These are phyloP conservation scores for Troglohyphantes excavatus DNA, from an alignment of 2,888 invertebrate genomes.

Conservation along the genomic window DNA sequence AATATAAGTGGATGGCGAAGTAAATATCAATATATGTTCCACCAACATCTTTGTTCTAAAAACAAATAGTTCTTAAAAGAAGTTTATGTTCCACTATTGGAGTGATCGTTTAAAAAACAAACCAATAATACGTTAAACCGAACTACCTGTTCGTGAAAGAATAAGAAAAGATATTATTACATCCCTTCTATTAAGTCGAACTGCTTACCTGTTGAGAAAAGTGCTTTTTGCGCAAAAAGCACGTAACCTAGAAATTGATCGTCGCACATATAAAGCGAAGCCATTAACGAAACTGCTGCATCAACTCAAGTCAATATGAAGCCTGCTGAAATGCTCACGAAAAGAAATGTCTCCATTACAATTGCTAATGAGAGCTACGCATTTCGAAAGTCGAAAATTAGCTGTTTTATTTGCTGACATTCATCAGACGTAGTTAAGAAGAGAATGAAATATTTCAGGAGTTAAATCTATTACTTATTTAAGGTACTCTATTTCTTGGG, in stretches of 20 bases:
- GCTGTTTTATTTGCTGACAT: constrained; percentile 16
- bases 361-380: constrained; percentile 1
- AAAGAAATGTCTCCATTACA: constrained; percentile 4
- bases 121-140: not conserved
- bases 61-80: not conserved
- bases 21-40: constrained; percentile 1
- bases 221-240: constrained; percentile 16
- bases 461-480: constrained; percentile 3
- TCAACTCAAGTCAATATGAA: not conserved
- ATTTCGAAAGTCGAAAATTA: constrained; percentile 10
- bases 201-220: constrained; percentile 5
- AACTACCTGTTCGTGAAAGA: not conserved
- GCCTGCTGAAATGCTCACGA: not conserved
- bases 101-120: not conserved
- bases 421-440: not conserved
- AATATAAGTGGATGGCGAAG: not conserved
- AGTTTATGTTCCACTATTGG: not conserved
- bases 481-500: not conserved
- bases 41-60: not conserved
- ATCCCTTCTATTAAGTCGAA: not conserved
- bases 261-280: not conserved
- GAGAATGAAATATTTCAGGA: not conserved
- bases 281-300: constrained; percentile 36
- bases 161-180: not conserved
- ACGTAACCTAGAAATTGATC: constrained; percentile 27